Conservation (phyloP, 2,888 invertebrate species). For the Campopleginae sp. region DNA sequence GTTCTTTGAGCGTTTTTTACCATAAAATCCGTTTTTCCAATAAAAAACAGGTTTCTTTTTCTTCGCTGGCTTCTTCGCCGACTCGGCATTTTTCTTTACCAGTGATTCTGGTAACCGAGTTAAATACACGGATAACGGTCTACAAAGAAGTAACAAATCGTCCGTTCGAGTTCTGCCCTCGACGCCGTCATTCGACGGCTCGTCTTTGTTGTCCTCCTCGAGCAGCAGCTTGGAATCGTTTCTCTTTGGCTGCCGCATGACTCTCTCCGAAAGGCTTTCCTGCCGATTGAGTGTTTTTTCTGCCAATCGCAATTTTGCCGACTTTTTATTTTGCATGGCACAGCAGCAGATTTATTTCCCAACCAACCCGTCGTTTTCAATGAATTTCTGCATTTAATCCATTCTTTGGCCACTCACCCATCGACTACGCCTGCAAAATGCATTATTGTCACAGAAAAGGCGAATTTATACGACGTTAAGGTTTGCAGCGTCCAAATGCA, state of each 20-base stretch:
- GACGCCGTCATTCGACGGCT: not conserved
- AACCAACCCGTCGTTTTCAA: not conserved
- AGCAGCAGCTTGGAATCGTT: not conserved
- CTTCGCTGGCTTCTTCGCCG: not conserved
- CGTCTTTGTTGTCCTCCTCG: not conserved
- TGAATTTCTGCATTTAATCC: not conserved
- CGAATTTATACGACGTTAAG: too few relatives aligned
- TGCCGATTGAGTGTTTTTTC: not conserved
- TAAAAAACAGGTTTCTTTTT: not conserved
- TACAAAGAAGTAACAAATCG: conserved; percentile 45
- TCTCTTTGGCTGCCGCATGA: not conserved
- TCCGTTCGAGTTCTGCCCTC: not conserved
- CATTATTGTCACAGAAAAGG: not conserved
- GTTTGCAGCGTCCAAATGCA: too few relatives aligned
- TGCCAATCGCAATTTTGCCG: not conserved
- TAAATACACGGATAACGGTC: conserved; percentile 55
- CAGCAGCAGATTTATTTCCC: not conserved
- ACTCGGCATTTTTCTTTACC: not conserved
- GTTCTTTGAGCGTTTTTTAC: not conserved
- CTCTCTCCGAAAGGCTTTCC: not conserved
- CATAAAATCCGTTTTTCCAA: not conserved
- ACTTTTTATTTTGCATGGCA: not conserved
- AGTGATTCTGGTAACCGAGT: conserved; percentile 49
- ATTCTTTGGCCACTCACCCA: not conserved
- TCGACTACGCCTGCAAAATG: conserved; percentile 24